Evolutionary conservation across 1,140 invertebrate genomes (phyloP), one percentile per base, ranked within the genome.

Genomic region (Antheraea mylitta): DNA sequence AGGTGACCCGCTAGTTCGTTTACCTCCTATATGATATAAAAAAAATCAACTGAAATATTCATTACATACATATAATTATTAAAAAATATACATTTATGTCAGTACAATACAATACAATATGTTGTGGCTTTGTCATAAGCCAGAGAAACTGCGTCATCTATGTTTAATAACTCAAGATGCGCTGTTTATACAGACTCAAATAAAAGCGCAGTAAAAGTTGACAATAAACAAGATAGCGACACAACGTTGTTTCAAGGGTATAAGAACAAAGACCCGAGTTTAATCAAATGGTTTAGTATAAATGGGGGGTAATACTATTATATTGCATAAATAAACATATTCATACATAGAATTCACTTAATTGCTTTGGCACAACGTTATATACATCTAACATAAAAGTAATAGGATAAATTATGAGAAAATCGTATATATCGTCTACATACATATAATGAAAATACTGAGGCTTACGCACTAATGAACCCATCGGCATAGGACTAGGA

Each of bases 191-290:
- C n/a, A 61, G 18, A 61, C 60, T 62, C 16, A 36, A 7, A 62
- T 37, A 62, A 62, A 63, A 63, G 9, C 16, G 22, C 30, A 63
- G 30, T 63, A 63, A 63, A 63, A 37, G 61, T 36, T 63, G 61
- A 13, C 45, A 53, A 53, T 53, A 53, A 53, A 53, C 45, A 53
- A 53, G 45, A 53, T 53, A 53, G 16, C 45, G 45, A 13, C 5
- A 53, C 7, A 13, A 53, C 13, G 16, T 16, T 53, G 5, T 53
- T 53, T n/a, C 11, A 53, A 53, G 45, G 45, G 45, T 53, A 53
- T 53, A 16, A 0, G 45, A 53, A 53, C 45, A 53, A 53, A 53
- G 16, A 53, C 45, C 45, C 13, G 45, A 53, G 45, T 53, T 53
- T 53, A 53, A 53, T 53, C 45, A 53, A 53, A 53, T 53, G 16